Conservation (phyloP, 2,113 vertebrate genomes). For the Carollia perspicillata region DNA sequence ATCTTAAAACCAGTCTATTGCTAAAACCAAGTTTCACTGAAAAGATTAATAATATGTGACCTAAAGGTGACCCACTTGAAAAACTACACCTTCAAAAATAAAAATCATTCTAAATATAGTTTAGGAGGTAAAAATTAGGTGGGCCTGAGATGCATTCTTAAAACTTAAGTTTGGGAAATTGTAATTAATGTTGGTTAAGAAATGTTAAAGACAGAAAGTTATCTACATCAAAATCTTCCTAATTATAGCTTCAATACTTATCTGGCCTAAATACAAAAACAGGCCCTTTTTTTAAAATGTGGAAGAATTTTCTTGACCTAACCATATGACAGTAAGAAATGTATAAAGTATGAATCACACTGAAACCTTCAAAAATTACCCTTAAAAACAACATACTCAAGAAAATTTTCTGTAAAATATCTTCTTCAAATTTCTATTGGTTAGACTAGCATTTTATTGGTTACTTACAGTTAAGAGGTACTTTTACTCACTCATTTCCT, state of each 20-base stretch:
- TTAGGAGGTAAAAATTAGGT: neutral
- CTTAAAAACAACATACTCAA: neutral
- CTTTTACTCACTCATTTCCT: neutral
- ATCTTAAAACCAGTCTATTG: neutral
- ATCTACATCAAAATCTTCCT: neutral
- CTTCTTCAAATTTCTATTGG: neutral
- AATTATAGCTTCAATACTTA: neutral
- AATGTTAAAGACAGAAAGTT: neutral
- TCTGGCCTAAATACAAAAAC: neutral
- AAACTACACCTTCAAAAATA: neutral
- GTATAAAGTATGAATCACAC: neutral
- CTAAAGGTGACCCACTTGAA: neutral
- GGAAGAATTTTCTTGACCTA: neutral
- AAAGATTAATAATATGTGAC: conserved; percentile 21
- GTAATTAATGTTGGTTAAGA: neutral
- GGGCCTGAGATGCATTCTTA: neutral
- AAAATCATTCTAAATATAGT: neutral
- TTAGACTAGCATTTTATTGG: neutral
- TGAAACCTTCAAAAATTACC: neutral
- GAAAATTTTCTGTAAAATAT: neutral
- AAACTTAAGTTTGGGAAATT: neutral
- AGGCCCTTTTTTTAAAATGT: neutral
- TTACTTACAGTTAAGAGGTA: neutral
- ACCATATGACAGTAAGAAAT: neutral
- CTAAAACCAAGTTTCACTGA: neutral